Evolutionary conservation across 2,888 invertebrate genomes (phyloP).

Genomic region (Cosmia trapezina): DNA sequence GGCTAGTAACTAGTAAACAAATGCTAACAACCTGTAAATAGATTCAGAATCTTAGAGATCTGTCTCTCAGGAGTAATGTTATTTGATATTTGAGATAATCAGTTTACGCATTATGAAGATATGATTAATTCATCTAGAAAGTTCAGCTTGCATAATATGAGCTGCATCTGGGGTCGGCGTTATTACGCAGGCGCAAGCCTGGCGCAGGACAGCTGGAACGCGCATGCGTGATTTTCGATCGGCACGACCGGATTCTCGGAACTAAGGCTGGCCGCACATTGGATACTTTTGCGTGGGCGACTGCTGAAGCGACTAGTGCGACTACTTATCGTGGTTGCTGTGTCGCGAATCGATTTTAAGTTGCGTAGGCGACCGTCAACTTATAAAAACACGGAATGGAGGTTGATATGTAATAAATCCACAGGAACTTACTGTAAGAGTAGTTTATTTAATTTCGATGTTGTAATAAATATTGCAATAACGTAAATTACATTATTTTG

Average conservation of each 20-base stretch:
- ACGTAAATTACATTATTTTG: neutral
- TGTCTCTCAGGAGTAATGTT: neutral
- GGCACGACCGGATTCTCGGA: slow-evolving; percentile 8
- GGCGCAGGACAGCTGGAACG: neutral
- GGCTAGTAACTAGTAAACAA: neutral
- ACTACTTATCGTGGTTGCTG: neutral
- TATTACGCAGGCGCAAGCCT: slow-evolving; percentile 7
- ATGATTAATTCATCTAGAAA: slow-evolving; percentile 4
- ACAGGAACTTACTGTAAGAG: neutral
- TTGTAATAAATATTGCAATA: slow-evolving; percentile 7
- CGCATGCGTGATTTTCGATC: slow-evolving; percentile 19
- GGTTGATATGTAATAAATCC: neutral
- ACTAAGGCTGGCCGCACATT: slow-evolving; percentile 6
- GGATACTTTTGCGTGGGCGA: neutral
- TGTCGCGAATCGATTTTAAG: neutral
- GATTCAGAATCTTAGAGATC: neutral
- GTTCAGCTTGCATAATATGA: neutral
- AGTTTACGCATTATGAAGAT: neutral
- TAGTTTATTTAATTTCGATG: slow-evolving; percentile 7
- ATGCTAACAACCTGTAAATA: neutral
- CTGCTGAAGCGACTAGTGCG: neutral
- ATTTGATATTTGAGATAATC: neutral
- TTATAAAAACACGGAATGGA: neutral
- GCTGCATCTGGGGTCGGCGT: neutral
- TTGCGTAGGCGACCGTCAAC: neutral